Evolutionary conservation across 2,888 invertebrate genomes (phyloP), one percentile per base, ranked within the genome.

Genomic region (Drosophila neonasuta): DNA sequence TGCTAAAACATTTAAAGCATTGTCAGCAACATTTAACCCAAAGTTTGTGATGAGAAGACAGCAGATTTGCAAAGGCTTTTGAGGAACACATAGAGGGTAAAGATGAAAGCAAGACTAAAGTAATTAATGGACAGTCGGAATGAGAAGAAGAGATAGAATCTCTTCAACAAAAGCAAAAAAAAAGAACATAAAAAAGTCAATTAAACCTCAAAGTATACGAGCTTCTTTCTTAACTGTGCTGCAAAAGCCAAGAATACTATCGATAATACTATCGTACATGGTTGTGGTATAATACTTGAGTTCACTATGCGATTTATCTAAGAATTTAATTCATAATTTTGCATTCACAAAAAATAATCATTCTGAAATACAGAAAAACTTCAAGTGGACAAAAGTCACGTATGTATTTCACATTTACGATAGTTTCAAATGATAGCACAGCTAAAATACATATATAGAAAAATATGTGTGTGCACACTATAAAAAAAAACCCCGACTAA

Each of bases 81-180:
- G 29, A 45, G 20, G 20, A 44, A 20, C 44, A 20, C 32, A 54
- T 32, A 32, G 20, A 34, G 24, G 54, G 44, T 44, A 10, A 55
- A 55, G 44, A 34, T 55, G 20, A 55, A 55, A 55, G 54, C 32
- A 54, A 44, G n/a, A 9, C 20, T 44, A 44, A 34, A 44, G 44
- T 34, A 55, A 44, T 44, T 55, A 55, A 55, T 44, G 34, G 15
- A 4, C 41, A 29, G 36, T 36, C 50, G 20, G 29, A 11, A 13
- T 36, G 9, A 9, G 24, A 24, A 24, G 36, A 44, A 44, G 7
- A 44, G 54, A 54, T 54, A 44, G 32, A 20, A 55, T 44, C 54
- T 44, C 54, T 44, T 13, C 20, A 44, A 34, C 20, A 34, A 34
- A 34, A 17, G 13, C n/a, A 34, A 20, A 4, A 24, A 20, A 30